Percentiles rank a stretch among this genome's conserved stretches.
Conservation (phyloP, 2,113 vertebrate species). For the Myotis lucifugus region DNA sequence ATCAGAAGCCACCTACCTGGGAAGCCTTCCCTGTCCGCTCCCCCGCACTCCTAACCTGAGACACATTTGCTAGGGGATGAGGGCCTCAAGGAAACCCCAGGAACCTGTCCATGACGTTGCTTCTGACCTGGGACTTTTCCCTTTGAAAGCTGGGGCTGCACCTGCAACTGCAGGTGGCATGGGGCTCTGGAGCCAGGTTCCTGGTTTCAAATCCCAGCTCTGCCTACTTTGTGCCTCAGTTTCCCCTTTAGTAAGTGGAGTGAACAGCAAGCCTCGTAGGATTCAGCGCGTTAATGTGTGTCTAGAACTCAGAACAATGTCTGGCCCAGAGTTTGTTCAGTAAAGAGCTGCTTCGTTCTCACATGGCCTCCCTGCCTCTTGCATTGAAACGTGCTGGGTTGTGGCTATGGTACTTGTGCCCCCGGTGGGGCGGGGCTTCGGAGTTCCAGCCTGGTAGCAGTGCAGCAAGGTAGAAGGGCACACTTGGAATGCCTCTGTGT, state of each 20-base stretch:
- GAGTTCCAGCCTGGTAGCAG: not conserved
- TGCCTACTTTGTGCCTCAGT: not conserved
- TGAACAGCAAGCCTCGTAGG: no score
- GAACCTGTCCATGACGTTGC: not conserved
- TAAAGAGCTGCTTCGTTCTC: not conserved
- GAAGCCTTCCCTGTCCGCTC: not conserved
- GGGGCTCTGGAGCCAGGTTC: not conserved
- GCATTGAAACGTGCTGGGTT: not conserved
- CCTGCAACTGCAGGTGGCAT: not conserved
- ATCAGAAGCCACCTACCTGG: not conserved
- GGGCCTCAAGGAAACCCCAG: not conserved
- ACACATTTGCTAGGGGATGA: not conserved
- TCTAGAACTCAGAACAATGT: not conserved
- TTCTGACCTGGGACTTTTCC: not conserved
- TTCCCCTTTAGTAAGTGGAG: not conserved
- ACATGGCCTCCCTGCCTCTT: not conserved
- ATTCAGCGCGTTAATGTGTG: not conserved
- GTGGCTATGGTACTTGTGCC: not conserved
- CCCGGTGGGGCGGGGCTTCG: accelerated
- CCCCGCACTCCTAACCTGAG: not conserved
- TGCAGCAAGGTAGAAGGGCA: not conserved
- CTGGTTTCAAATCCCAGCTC: not conserved
- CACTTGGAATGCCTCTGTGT: not conserved
- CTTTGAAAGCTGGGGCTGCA: not conserved
- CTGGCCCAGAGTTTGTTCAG: not conserved